Conservation (phyloP, 35 echinoderm and acorn worm species). For the Amphiura filiformis region DNA sequence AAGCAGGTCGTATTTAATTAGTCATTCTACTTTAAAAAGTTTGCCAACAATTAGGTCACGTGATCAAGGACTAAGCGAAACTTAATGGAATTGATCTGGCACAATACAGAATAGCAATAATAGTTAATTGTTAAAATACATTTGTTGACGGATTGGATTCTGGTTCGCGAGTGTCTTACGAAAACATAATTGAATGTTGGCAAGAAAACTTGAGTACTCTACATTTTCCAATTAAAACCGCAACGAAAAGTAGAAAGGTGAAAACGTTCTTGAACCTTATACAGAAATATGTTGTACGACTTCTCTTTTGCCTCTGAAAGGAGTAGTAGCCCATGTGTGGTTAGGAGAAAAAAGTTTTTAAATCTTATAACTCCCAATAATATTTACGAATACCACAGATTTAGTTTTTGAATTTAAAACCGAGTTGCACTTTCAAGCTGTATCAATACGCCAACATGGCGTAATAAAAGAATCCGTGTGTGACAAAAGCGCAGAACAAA, state of each 20-base stretch:
- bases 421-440: neutral
- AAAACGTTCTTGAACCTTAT: slow-evolving; percentile 2
- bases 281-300: neutral
- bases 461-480: neutral
- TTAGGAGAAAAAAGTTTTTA: neutral
- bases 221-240: slow-evolving; percentile 7
- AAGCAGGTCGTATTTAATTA: too few relatives aligned
- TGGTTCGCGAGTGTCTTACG: neutral
- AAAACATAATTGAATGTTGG: neutral
- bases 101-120: too few relatives aligned
- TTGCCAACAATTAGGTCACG: too few relatives aligned
- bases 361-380: neutral
- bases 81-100: too few relatives aligned
- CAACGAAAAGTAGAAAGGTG: neutral
- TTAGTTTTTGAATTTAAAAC: neutral
- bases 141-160: neutral
- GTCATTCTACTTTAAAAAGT: too few relatives aligned
- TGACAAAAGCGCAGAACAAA: neutral
- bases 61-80: too few relatives aligned
- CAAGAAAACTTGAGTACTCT: neutral
- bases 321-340: neutral
- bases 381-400: neutral
- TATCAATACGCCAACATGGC: slow-evolving; percentile 7
- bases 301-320: neutral
- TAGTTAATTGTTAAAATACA: neutral